Base-by-base conservation (phyloP, 2,797 vertebrate genomes). In the Rhinogobio ventralis region DNA sequence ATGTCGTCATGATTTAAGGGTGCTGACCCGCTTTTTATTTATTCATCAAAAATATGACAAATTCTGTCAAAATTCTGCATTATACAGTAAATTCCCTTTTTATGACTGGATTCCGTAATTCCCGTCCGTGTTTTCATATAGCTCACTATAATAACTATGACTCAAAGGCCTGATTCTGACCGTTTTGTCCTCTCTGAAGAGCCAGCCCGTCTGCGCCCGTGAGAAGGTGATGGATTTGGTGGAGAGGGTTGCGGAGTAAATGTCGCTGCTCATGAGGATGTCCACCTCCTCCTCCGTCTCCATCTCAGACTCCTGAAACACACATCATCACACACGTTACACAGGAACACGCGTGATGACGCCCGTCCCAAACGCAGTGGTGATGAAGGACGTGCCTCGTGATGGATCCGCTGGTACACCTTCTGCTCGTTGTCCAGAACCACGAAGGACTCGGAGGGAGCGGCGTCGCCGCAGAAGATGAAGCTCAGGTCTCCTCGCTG, bases 231-330 rank as follows among this genome's bases (percentile, higher is more conserved):
- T 99, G 86, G 98, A 99, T 93, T 99, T 99, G 90, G 98, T 99
- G 90, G 98, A 99, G 88, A 99, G 94, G 0, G 98, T 99, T 90
- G 98, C 98, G 0, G 98, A 99, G 93, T 99, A 99, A 90, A 99
- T 97, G 80, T 99, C 98, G 0, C 98, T 99, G 93, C 98, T 99
- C 98, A 99, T 99, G 91, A 99, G 92, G 93, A 99, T 99, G 93
- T 99, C 98, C 89, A 99, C 98, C 85, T 99, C 98, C 86, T 99
- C 98, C 91, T 99, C 98, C 0, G 98, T 99, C 95, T 99, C 98
- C 97, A 98, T 96, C 93, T 99, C 98, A 0, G 98, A 99, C 92
- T 99, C 98, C 98, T 99, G 91, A 64, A 89, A 76, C 19, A 76
- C 20, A 30, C 46, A 67, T n/a, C 76, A 25, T 9, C 53, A 25